A percentile compares a stretch with the other conserved stretches of the same genome.
Evolutionary conservation across 2,113 vertebrate species (phyloP).

Genomic region (Ardeotis arabs): DNA sequence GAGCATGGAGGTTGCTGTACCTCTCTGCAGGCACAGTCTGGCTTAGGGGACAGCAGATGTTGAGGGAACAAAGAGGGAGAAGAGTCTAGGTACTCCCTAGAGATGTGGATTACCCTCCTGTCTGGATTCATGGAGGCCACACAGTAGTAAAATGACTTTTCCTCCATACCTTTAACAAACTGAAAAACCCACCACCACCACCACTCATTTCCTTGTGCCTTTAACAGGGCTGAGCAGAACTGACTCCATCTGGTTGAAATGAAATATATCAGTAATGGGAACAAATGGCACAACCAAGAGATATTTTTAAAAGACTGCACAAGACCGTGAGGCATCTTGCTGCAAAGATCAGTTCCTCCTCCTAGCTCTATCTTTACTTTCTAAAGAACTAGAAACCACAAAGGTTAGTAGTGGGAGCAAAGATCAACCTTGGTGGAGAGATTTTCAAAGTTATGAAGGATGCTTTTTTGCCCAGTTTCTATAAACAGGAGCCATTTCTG

Average conservation of each 20-base stretch:
- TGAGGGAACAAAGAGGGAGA: background rate
- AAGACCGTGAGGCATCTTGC: accelerated
- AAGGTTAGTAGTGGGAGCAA: background rate
- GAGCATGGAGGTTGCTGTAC: accelerated
- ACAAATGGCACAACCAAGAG: accelerated
- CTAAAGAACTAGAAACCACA: background rate
- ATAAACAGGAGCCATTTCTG: background rate
- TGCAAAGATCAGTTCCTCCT: background rate
- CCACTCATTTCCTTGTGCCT: background rate
- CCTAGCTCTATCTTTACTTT: background rate
- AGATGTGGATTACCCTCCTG: background rate
- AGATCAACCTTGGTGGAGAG: background rate
- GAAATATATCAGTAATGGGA: background rate
- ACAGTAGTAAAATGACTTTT: background rate
- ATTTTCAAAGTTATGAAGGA: background rate
- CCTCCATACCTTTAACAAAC: background rate
- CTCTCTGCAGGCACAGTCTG: background rate
- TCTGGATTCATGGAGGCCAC: background rate
- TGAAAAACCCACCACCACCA: background rate
- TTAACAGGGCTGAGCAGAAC: background rate
- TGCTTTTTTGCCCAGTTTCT: background rate
- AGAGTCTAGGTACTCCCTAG: background rate
- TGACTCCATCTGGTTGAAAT: background rate
- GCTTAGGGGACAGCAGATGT: background rate
- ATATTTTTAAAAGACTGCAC: background rate